Evolutionary conservation across 2,888 invertebrate species (phyloP).

Genomic region (Heliconius cydno): DNA sequence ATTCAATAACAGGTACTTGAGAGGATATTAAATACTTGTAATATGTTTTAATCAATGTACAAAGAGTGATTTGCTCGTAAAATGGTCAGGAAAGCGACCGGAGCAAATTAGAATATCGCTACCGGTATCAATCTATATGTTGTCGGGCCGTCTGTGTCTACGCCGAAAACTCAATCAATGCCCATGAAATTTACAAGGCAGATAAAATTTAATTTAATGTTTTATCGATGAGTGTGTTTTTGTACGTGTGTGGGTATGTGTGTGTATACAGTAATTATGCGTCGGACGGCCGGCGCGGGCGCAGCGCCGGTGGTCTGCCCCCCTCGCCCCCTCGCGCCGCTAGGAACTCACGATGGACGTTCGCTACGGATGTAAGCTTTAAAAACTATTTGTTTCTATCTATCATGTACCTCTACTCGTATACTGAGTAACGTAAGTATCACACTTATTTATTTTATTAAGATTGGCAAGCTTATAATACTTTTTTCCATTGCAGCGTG

Average conservation of each 20-base stretch:
- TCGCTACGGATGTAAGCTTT: conserved; percentile 45
- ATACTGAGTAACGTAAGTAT: conserved; percentile 23
- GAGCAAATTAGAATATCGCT: conserved; percentile 68
- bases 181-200: conserved; percentile 79
- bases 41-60: conserved; percentile 58
- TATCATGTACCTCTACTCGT: conserved; percentile 31
- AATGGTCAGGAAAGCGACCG: conserved; percentile 58
- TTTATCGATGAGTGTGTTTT: conserved; percentile 68
- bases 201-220: conserved; percentile 80
- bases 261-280: conserved; percentile 81
- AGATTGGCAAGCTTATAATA: conserved; percentile 2
- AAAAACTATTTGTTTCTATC: conserved; percentile 43
- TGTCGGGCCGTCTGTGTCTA: conserved; percentile 53
- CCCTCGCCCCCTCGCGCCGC: conserved; percentile 52
- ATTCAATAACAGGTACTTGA: conserved; percentile 16
- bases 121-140: conserved; percentile 55
- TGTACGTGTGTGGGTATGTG: conserved; percentile 60
- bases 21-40: conserved; percentile 46
- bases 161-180: conserved; percentile 74
- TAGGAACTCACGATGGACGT: conserved; percentile 50
- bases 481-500: background rate
- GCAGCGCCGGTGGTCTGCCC: conserved; percentile 79
- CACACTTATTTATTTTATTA: conserved; percentile 27
- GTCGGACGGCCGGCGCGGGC: conserved; percentile 75
- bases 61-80: conserved; percentile 54